phyloP scores from a whole-genome alignment of 1,140 invertebrate species.

The Cephus cinctus region DNA sequence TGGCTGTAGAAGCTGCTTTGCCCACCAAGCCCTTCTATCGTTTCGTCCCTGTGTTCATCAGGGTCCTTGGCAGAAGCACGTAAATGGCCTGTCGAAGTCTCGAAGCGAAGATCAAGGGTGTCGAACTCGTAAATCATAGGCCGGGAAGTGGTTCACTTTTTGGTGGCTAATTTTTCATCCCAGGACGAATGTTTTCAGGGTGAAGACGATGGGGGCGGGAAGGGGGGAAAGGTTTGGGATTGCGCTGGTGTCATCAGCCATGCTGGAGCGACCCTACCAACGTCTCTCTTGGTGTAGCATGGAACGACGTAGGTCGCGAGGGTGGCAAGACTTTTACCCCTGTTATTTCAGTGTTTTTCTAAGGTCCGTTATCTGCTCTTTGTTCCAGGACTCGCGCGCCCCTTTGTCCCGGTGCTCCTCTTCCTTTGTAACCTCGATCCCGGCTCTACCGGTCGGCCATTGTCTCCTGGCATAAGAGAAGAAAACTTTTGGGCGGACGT shows the following conservation, averaged over 20 bases:
- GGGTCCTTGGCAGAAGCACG: no score
- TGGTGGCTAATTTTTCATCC: conserved; percentile 10
- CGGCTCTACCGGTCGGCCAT: conserved; percentile 21
- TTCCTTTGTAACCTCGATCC: conserved; percentile 28
- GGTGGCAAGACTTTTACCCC: conserved; percentile 5
- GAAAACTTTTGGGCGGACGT: conserved; percentile 23
- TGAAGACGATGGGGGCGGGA: no score
- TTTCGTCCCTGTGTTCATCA: no score
- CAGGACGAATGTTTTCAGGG: conserved; percentile 8
- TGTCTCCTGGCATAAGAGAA: conserved; percentile 22
- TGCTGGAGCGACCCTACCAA: not conserved
- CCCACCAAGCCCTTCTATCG: no score
- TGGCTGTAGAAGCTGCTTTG: no score
- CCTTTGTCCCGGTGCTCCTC: conserved; percentile 31
- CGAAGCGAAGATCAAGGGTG: no score
- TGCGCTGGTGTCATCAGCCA: not conserved
- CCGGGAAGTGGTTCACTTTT: conserved; percentile 8
- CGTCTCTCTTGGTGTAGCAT: not conserved
- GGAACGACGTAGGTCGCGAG: conserved; percentile 9
- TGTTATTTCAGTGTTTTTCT: conserved; percentile 29
- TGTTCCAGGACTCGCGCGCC: conserved; percentile 35
- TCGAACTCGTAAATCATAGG: conserved; percentile 11
- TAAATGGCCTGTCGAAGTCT: no score
- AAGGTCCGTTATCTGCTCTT: conserved; percentile 35
- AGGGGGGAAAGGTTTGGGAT: not conserved